Conservation (phyloP, 2,797 vertebrate species). For the Ceryle rudis region DNA sequence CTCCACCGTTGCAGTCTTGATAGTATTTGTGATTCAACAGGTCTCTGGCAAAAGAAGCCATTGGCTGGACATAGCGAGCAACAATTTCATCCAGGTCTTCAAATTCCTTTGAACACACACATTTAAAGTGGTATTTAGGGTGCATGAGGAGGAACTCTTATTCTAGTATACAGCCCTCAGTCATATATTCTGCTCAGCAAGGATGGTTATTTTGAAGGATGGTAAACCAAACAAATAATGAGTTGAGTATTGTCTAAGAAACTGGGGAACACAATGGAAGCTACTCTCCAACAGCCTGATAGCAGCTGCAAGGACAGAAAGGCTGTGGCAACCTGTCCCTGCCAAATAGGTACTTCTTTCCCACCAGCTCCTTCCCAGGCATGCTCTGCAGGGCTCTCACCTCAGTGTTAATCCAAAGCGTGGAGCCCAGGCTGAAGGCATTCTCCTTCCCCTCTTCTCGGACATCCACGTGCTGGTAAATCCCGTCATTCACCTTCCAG, state of each 20-base stretch:
- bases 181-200: background rate
- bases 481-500: conserved; percentile 97
- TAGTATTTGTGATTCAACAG: conserved; percentile 97
- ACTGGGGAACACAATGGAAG: background rate
- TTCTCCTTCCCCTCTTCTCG: conserved; percentile 99
- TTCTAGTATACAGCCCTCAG: background rate
- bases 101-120: conserved; percentile 88
- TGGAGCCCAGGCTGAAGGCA: conserved; percentile 96
- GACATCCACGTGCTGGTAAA: conserved; percentile 98
- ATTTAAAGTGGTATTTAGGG: conserved; percentile 28
- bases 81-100: conserved; percentile 99
- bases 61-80: conserved; percentile 96
- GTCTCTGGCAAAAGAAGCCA: conserved; percentile 97
- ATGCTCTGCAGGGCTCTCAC: conserved; percentile 69
- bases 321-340: background rate
- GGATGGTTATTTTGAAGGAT: background rate
- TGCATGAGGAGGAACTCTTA: background rate
- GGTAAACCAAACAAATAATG: too few relatives aligned
- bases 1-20: conserved; percentile 91
- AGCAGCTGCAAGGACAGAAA: background rate
- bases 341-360: background rate
- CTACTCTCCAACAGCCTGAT: background rate
- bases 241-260: background rate
- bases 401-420: conserved; percentile 96
- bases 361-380: background rate